Conservation (phyloP, 2,797 vertebrate species). For the Pipistrellus pipistrellus region DNA sequence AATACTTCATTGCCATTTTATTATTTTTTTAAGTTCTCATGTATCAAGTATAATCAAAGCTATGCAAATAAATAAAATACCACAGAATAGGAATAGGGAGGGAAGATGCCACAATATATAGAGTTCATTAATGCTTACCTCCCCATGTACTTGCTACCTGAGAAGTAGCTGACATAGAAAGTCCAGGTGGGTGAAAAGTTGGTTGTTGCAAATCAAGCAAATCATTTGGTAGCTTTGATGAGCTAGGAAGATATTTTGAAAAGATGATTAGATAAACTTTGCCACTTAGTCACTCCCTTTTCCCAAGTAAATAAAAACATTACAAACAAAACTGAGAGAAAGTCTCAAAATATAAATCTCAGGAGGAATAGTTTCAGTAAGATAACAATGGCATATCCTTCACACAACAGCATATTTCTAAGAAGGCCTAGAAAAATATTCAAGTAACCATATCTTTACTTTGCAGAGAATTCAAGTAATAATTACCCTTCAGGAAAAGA, state of each 20-base stretch:
- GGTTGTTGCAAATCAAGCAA: slow-evolving; percentile 98
- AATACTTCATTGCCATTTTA: slow-evolving; percentile 34
- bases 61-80: slow-evolving; percentile 8
- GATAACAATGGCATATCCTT: not conserved
- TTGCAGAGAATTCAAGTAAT: slow-evolving; percentile 45
- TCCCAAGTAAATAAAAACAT: not conserved
- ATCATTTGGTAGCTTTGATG: slow-evolving; percentile 95
- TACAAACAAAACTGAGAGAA: not conserved
- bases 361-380: not conserved
- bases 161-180: slow-evolving; percentile 91
- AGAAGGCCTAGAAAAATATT: slow-evolving; percentile 42
- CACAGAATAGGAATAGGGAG: not conserved
- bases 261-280: slow-evolving; percentile 66
- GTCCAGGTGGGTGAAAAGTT: slow-evolving; percentile 94
- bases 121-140: slow-evolving; percentile 90
- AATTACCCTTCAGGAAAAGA: slow-evolving; percentile 29
- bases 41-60: slow-evolving; percentile 5
- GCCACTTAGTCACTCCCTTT: not conserved
- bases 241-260: slow-evolving; percentile 89
- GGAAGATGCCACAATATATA: not conserved
- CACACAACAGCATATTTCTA: slow-evolving; percentile 16
- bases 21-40: slow-evolving; percentile 50
- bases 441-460: not conserved
- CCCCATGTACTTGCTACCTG: slow-evolving; percentile 96
- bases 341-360: not conserved